phyloP scores from a whole-genome alignment of 2,113 vertebrate genomes.

The Mustelus asterias region DNA sequence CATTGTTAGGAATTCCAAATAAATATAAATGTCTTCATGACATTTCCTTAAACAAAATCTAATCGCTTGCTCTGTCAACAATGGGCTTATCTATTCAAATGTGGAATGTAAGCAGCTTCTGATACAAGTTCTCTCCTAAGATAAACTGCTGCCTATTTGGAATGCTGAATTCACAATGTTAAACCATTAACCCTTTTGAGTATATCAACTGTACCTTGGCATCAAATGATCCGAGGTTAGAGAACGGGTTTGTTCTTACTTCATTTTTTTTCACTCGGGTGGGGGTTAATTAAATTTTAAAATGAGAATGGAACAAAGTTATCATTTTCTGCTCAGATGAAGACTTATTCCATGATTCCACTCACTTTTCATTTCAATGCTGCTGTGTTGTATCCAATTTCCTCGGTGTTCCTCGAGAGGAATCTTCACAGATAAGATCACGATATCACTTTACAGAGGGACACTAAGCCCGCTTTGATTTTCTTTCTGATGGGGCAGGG shows the following conservation, averaged over 20 bases:
- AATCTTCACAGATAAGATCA: not conserved
- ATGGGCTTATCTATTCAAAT: not conserved
- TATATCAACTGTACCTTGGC: not conserved
- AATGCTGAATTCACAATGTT: not conserved
- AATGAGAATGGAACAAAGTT: not conserved
- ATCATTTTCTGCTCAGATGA: not conserved
- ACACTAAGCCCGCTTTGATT: not conserved
- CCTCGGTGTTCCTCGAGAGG: not conserved
- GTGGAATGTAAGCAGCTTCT: slow-evolving; percentile 21
- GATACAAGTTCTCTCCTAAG: not conserved
- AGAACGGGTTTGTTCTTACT: not conserved
- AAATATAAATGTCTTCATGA: not conserved
- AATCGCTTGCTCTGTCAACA: slow-evolving; percentile 22
- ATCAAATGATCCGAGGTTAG: not conserved
- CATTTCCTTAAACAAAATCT: not conserved
- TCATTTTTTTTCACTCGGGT: not conserved
- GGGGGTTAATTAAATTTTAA: not conserved
- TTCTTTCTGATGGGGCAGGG: not conserved
- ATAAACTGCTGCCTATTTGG: not conserved
- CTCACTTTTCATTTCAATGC: not conserved
- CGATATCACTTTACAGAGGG: not conserved
- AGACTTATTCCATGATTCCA: not conserved
- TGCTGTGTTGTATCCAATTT: not conserved
- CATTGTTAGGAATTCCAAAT: not conserved
- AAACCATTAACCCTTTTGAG: slow-evolving; percentile 8